Evolutionary conservation across 2,113 vertebrate genomes (phyloP), one percentile per base, ranked within the genome.

Genomic region (Oreochromis tanganicae): DNA sequence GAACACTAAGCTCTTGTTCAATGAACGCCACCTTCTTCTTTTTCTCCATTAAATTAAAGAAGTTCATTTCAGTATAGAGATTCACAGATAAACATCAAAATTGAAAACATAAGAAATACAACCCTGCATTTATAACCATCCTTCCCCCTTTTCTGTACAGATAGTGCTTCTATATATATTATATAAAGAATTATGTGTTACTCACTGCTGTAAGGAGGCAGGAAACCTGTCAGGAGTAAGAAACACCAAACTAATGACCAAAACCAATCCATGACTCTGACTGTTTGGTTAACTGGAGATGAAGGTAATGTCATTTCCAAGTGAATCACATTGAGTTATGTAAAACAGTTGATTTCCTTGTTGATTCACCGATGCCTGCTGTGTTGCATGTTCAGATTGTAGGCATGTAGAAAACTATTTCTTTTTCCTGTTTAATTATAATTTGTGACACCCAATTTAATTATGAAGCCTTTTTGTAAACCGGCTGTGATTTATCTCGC

Each of bases 231-330:
- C 41, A 94, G 7, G n/a, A 91, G 17, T 61, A 85, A 36, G 46
- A 86, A 13, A 46, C 6, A 71, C 19, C 61, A 66, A 38, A 21
- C 19, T 12, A 86, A 3, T 14, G 9, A 19, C 29, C 29, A 11
- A 57, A 84, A 84, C n/a, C 14, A 13, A 43, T 78, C 87, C 92
- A 94, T 95, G 34, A 54, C 57, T 13, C 3, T 78, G 12, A 7
- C 68, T 46, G 82, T 14, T 54, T 17, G 59, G 10, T 14, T 43
- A 71, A 71, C 66, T 71, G 38, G 66, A 71, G 66, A 41, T 71
- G 36, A 71, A 16, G n/a, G 38, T 71, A 41, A 41, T 14, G 19
- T 3, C 36, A 3, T 71, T 43, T 71, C 12, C n/a, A 71, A 71
- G 66, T 43, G n/a, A 43, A 43, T 38, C 36, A 43, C 66, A 43